Conservation (phyloP, 2,888 invertebrate species). For the Melanotus villosus region DNA sequence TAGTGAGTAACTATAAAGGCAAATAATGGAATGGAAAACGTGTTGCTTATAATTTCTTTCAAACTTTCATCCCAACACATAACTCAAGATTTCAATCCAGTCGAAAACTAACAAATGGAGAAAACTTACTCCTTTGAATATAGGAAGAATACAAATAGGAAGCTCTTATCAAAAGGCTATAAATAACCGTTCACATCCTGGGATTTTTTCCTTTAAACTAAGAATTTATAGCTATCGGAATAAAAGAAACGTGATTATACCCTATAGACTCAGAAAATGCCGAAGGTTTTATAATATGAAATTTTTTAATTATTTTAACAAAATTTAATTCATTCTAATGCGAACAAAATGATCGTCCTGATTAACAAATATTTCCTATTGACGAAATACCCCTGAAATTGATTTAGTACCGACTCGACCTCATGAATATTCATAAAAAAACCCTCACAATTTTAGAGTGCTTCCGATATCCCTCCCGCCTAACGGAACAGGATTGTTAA, state of each 20-base stretch:
- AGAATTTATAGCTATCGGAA: constrained; percentile 47
- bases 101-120: constrained; percentile 32
- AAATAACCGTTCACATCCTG: constrained; percentile 44
- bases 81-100: constrained; percentile 11
- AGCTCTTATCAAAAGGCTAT: constrained; percentile 48
- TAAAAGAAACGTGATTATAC: constrained; percentile 2
- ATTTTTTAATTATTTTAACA: background rate
- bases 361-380: background rate
- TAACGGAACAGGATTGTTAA: constrained; percentile 16
- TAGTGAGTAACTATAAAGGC: no score
- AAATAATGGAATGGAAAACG: no score
- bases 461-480: constrained; percentile 1
- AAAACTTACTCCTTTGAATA: constrained; percentile 29
- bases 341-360: background rate
- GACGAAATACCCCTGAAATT: background rate
- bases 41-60: background rate
- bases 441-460: constrained; percentile 18
- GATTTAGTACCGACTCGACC: background rate
- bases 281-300: no score
- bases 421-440: constrained; percentile 23
- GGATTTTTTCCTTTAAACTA: constrained; percentile 48
- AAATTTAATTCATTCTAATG: no score
- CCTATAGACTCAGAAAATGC: background rate
- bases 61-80: background rate
- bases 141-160: constrained; percentile 43